These are phyloP conservation scores for Halcyon badia DNA, from an alignment of 2,797 vertebrate genomes.

Conservation along the genomic window DNA sequence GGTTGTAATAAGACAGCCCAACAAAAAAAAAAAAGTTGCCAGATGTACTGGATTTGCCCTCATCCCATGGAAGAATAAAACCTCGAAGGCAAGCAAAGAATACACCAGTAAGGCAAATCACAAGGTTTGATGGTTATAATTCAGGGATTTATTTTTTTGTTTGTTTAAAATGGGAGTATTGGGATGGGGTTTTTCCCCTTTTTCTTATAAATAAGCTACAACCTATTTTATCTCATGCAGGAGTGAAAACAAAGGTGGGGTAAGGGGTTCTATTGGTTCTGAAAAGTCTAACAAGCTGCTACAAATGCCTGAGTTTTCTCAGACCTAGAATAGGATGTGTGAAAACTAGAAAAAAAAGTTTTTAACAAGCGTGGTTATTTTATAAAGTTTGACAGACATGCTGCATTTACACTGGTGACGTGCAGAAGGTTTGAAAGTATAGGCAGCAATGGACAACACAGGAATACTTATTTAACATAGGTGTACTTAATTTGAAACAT, in stretches of 20 bases:
- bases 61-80: not conserved
- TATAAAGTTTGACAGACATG: not conserved
- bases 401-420: not conserved
- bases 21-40: not conserved
- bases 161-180: not conserved
- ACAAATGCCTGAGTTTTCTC: not conserved
- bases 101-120: not conserved
- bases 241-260: not conserved
- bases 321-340: not conserved
- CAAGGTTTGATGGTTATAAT: not conserved
- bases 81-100: not conserved
- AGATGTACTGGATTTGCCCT: not conserved
- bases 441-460: not conserved
- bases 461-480: not conserved
- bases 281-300: slow-evolving; percentile 3
- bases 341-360: not conserved
- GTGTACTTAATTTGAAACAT: not conserved
- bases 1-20: slow-evolving; percentile 8
- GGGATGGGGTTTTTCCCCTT: not conserved
- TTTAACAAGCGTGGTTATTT: not conserved
- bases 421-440: not conserved
- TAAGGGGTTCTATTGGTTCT: not conserved
- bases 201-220: not conserved
- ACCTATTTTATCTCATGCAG: not conserved
- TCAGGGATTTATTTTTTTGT: too few relatives aligned